phyloP scores from a whole-genome alignment of 2,888 invertebrate genomes.

The Neoitamus cyanurus region DNA sequence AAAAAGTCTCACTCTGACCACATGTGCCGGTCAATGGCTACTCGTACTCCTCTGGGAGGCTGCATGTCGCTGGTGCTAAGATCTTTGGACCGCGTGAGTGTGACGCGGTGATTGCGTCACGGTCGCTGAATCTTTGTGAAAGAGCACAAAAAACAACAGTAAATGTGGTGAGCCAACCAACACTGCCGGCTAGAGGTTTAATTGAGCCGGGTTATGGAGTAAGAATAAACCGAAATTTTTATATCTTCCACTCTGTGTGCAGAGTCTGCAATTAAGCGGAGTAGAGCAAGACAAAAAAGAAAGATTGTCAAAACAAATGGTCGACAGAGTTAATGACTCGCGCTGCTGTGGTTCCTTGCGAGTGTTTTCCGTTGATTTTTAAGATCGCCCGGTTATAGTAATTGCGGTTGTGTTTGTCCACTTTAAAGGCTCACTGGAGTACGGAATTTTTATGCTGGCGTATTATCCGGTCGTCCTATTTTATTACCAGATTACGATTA shows the following conservation, averaged over 20 bases:
- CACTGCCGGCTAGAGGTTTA: not conserved
- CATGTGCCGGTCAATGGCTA: slow-evolving; percentile 1
- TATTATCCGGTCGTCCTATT: not conserved
- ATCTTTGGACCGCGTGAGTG: not conserved
- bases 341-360: not conserved
- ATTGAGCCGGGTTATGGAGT: not conserved
- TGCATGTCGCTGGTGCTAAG: not conserved
- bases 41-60: not conserved
- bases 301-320: not conserved
- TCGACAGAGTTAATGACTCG: not conserved
- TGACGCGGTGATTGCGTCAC: not conserved
- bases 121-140: not conserved
- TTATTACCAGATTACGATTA: not conserved
- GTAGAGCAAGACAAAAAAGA: not conserved
- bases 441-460: not conserved
- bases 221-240: not conserved
- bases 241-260: not conserved
- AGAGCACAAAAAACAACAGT: not conserved
- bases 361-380: not conserved
- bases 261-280: not conserved
- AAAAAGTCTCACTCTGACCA: not conserved
- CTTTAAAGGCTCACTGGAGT: not conserved
- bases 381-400: not conserved
- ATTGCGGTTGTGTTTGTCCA: not conserved
- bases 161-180: not conserved